A percentile compares a stretch with the other conserved stretches of the same genome.
phyloP scores from a whole-genome alignment of 2,113 vertebrate genomes.

The Sphaerodactylus townsendi region DNA sequence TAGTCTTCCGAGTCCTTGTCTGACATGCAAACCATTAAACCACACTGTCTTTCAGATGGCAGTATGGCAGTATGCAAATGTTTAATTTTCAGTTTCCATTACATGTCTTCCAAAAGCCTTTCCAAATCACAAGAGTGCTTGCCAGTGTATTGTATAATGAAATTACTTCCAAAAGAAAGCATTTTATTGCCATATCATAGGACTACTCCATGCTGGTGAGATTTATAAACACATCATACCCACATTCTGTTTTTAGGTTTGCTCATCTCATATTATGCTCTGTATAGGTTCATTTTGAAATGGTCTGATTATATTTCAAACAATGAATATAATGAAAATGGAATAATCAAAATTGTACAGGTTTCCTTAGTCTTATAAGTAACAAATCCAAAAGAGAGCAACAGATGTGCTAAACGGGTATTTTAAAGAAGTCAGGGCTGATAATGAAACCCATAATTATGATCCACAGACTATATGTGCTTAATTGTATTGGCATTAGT shows the following conservation, averaged over 20 bases:
- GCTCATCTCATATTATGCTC: slow-evolving; percentile 8
- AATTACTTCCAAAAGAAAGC: not conserved
- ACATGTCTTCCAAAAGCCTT: not conserved
- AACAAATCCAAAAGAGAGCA: slow-evolving; percentile 50
- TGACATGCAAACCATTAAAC: too few relatives aligned
- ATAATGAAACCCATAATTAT: slow-evolving; percentile 40
- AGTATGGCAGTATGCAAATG: not conserved
- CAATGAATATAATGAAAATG: slow-evolving; percentile 58
- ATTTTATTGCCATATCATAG: not conserved
- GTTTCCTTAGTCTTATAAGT: slow-evolving; percentile 48
- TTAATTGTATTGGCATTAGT: slow-evolving; percentile 46
- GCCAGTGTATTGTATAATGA: not conserved
- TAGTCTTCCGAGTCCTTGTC: too few relatives aligned
- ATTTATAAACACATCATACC: not conserved
- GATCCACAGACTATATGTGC: slow-evolving; percentile 27
- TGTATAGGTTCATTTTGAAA: slow-evolving; percentile 35
- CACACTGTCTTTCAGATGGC: too few relatives aligned
- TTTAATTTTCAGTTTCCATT: not conserved
- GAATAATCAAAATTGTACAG: slow-evolving; percentile 47
- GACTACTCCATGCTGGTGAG: not conserved
- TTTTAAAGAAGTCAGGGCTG: not conserved
- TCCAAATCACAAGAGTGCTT: too few relatives aligned
- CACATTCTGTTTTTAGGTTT: slow-evolving; percentile 15
- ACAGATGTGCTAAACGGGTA: slow-evolving; percentile 23
- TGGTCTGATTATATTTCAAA: slow-evolving; percentile 49